A percentile compares a stretch with the other conserved stretches of the same genome.
Evolutionary conservation across 2,113 vertebrate genomes (phyloP).

Genomic region (Hemibagrus wyckioides): DNA sequence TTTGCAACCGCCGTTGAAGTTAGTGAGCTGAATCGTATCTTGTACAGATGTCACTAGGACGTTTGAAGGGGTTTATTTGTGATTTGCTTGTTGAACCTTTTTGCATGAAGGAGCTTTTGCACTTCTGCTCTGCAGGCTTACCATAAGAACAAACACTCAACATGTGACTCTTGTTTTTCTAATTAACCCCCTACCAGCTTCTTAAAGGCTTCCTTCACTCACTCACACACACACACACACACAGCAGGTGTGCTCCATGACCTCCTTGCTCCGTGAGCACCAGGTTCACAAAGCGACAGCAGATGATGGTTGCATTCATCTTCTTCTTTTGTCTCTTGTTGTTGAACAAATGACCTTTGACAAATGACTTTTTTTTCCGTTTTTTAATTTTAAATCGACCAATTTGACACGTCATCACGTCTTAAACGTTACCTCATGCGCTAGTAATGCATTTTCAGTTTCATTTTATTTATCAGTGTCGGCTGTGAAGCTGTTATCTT

Average conservation of each 20-base stretch:
- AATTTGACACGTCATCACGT: too few relatives aligned
- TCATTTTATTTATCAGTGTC: background rate
- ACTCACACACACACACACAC: background rate
- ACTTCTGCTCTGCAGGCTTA: slow-evolving; percentile 7
- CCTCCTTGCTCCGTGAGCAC: slow-evolving; percentile 10
- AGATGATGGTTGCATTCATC: background rate
- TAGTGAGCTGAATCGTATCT: too few relatives aligned
- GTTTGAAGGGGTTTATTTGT: background rate
- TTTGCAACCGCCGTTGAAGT: too few relatives aligned
- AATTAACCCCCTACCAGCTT: slow-evolving; percentile 6
- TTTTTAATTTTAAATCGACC: background rate
- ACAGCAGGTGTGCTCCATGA: slow-evolving; percentile 43
- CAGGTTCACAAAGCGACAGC: background rate
- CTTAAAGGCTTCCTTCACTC: slow-evolving; percentile 21
- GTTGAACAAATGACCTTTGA: background rate
- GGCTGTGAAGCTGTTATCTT: background rate
- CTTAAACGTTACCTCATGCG: background rate
- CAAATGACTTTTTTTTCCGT: background rate
- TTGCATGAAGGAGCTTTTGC: background rate
- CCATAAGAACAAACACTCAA: slow-evolving; percentile 18
- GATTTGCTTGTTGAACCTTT: slow-evolving; percentile 1
- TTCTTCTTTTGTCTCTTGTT: background rate
- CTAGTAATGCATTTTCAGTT: background rate
- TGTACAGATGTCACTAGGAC: background rate
- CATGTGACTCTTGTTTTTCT: slow-evolving; percentile 42